Conservation (phyloP, 1,140 invertebrate species). For the Drosophila quadrilineata region DNA sequence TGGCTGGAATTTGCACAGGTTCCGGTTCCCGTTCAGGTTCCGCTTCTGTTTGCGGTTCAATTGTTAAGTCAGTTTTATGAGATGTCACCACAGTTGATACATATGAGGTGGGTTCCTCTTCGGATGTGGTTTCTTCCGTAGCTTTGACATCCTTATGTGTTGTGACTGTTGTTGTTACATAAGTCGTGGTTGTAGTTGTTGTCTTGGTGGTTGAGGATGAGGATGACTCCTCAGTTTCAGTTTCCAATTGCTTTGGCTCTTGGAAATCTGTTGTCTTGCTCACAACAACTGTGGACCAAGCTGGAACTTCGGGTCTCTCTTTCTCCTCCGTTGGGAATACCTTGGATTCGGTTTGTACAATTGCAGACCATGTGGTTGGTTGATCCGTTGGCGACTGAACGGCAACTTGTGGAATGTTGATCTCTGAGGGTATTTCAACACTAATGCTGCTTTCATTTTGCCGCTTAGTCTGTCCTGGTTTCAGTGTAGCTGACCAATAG, state of each 20-base stretch:
- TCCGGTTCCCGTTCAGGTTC: not conserved
- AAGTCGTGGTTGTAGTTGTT: slow-evolving; percentile 53
- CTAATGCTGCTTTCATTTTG: slow-evolving; percentile 28
- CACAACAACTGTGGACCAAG: slow-evolving; percentile 67
- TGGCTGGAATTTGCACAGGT: not conserved
- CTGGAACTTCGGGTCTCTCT: slow-evolving; percentile 11
- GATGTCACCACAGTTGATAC: slow-evolving; percentile 61
- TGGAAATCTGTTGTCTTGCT: slow-evolving; percentile 72
- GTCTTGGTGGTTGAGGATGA: slow-evolving; percentile 11
- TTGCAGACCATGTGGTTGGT: slow-evolving; percentile 78
- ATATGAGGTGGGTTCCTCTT: slow-evolving; percentile 42
- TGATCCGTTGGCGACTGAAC: slow-evolving; percentile 71
- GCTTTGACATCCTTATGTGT: slow-evolving; percentile 51
- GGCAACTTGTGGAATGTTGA: slow-evolving; percentile 38
- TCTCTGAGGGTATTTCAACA: slow-evolving; percentile 42
- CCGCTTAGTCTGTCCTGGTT: slow-evolving; percentile 49
- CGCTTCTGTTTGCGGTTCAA: not conserved
- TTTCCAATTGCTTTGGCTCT: slow-evolving; percentile 45
- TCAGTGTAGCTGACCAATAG: slow-evolving; percentile 74
- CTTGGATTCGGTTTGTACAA: slow-evolving; percentile 68
- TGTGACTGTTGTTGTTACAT: slow-evolving; percentile 71
- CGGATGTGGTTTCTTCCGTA: slow-evolving; percentile 2
- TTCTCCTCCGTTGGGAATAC: slow-evolving; percentile 47
- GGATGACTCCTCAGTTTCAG: slow-evolving; percentile 10
- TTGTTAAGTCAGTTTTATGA: slow-evolving; percentile 41